A percentile compares a stretch with the other conserved stretches of the same genome.
phyloP scores from a whole-genome alignment of 2,113 vertebrate genomes.

The Rhinolophus ferrumequinum region DNA sequence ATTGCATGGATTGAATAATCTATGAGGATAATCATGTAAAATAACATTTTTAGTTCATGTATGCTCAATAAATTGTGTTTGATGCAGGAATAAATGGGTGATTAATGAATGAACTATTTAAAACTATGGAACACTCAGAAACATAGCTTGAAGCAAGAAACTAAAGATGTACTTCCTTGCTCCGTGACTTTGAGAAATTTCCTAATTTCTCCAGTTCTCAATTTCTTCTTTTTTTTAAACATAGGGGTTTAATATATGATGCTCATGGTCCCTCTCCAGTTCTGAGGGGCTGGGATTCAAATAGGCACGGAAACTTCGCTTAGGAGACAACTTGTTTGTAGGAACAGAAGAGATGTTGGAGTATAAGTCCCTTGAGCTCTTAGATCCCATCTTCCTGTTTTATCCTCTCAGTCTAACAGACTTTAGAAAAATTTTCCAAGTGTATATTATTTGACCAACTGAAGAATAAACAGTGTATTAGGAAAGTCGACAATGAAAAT shows the following conservation, averaged over 20 bases:
- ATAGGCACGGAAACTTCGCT: not conserved
- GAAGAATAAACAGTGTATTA: not conserved
- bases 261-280: too few species aligned
- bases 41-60: not conserved
- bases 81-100: not conserved
- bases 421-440: not conserved
- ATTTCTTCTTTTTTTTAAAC: not conserved
- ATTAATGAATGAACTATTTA: not conserved
- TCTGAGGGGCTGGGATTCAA: not conserved
- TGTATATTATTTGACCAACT: not conserved
- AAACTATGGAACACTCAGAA: not conserved
- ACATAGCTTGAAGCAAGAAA: conserved; percentile 4
- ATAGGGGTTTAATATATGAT: not conserved
- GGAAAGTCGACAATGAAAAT: not conserved
- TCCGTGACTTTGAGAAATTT: not conserved
- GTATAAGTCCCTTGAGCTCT: not conserved
- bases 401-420: not conserved
- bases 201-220: not conserved
- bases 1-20: not conserved
- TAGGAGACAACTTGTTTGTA: not conserved
- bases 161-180: not conserved
- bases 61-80: not conserved
- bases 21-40: not conserved
- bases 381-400: not conserved
- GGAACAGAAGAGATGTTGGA: not conserved